These are phyloP conservation scores for Lissonota sp. DNA, from an alignment of 2,888 invertebrate species.

Conservation along the genomic window DNA sequence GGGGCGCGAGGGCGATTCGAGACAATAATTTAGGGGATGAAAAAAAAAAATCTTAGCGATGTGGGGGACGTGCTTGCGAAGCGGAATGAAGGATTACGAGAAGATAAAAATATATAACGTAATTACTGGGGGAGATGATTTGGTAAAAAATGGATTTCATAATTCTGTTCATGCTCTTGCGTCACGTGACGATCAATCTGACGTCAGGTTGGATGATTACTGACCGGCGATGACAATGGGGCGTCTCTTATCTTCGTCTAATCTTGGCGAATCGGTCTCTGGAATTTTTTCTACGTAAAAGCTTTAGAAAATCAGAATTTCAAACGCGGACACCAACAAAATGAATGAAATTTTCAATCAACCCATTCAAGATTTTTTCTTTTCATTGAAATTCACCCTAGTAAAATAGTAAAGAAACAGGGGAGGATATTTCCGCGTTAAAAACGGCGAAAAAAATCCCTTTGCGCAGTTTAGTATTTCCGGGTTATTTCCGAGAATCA, in stretches of 20 bases:
- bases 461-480: neutral
- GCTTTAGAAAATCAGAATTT: neutral
- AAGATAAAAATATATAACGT: no score
- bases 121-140: no score
- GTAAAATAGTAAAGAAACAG: no score
- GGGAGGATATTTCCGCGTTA: no score
- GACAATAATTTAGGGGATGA: slow-evolving; percentile 43
- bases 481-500: no score
- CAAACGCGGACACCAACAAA: neutral
- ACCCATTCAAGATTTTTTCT: no score
- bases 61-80: no score
- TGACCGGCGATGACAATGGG: neutral
- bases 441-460: neutral
- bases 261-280: neutral
- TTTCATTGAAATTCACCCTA: no score
- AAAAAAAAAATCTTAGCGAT: neutral
- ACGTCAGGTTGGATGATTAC: neutral
- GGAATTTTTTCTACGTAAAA: neutral
- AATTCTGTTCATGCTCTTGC: no score
- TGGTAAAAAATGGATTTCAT: no score
- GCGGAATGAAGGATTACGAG: no score
- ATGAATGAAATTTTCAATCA: neutral
- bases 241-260: neutral
- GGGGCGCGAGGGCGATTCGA: neutral
- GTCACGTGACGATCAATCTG: neutral